Percentiles rank a stretch among this genome's conserved stretches.
phyloP scores from a whole-genome alignment of 2,113 vertebrate genomes.

The Procavia capensis region DNA sequence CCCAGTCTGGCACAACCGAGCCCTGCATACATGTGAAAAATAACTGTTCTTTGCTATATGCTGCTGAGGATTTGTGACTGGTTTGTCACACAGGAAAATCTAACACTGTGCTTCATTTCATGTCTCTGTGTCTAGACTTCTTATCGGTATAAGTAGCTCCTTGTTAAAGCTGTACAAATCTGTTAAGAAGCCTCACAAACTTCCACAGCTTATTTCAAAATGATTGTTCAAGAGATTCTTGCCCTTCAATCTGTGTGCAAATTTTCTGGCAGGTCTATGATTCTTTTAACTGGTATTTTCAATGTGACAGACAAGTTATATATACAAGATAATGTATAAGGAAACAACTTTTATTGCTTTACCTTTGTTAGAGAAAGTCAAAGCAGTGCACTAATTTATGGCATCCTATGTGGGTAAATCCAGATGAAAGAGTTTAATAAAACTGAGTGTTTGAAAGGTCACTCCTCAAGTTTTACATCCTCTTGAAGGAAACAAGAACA shows the following conservation, averaged over 20 bases:
- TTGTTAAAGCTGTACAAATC: neutral
- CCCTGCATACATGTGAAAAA: neutral
- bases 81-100: neutral
- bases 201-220: neutral
- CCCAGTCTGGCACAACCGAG: neutral
- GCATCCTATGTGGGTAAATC: neutral
- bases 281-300: conserved; percentile 17
- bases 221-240: neutral
- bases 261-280: neutral
- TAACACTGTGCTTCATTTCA: neutral
- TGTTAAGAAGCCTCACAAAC: neutral
- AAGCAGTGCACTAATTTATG: neutral
- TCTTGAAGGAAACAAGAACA: neutral
- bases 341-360: neutral
- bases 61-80: neutral
- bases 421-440: conserved; percentile 27
- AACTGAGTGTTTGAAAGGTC: neutral
- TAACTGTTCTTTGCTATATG: neutral
- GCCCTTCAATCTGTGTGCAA: neutral
- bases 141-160: neutral
- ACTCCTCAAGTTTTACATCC: neutral
- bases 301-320: neutral
- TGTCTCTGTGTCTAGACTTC: neutral
- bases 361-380: neutral
- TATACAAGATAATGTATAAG: neutral